Base-by-base conservation (phyloP, 1,140 invertebrate species). In the Psix sp. region DNA sequence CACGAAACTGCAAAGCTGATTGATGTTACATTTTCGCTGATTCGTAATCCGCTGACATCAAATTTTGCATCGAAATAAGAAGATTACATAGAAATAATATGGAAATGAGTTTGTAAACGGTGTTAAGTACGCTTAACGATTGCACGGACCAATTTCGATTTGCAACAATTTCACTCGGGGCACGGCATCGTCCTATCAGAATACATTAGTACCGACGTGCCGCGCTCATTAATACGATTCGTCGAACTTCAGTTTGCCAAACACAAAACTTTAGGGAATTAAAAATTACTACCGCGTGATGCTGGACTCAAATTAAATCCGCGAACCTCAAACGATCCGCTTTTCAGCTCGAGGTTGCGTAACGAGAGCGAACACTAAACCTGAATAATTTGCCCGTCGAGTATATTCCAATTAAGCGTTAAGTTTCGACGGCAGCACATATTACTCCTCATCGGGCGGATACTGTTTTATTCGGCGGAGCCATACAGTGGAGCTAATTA, bases 341-440 rank as follows among this genome's bases (percentile, higher is more conserved):
- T 72, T 66, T 73, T 51, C 59, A 65, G 43, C 29, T 57, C 67
- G 67, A 71, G 45, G 39, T 72, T 65, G 52, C 59, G 17, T 66
- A 73, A 62, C 48, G 18, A 36, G 46, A 72, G 59, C 65, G 51
- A 72, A 65, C 62, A 52, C 62, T 72, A 52, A 73, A 67, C 56
- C 62, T 56, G 56, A 62, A 74, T 74, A 56, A 66, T 62, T 67
- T 51, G 36, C 70, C 24, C 43, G 42, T 63, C 11, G 35, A 66
- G 26, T 60, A 56, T 66, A 66, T 73, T 60, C 48, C 48, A 66
- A 66, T 62, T 66, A 62, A 52, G 10, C 33, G 46, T 63, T n/a
- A 29, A 49, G 43, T 45, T 63, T 45, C 39, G 35, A 57, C 52
- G 26, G 39, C 54, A 70, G 39, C 46, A 40, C 42, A 56, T 62